Evolutionary conservation across 2,888 invertebrate genomes (phyloP).

Genomic region (Lithophane semibrunnea): DNA sequence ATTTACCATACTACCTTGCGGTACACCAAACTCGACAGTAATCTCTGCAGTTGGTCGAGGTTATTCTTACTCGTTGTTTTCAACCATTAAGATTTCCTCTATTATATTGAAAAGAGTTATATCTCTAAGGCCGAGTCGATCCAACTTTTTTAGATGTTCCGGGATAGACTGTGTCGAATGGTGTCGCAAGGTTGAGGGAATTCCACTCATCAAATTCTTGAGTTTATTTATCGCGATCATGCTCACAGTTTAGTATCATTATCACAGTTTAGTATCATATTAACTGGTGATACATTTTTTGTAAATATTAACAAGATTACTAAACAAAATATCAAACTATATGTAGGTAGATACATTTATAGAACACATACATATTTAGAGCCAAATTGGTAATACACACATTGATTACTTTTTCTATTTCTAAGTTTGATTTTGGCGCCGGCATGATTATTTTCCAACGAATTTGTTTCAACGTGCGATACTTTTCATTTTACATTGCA

Average conservation of each 20-base stretch:
- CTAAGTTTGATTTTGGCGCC: too few relatives aligned
- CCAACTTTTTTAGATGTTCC: not conserved
- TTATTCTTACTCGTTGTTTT: constrained; percentile 1
- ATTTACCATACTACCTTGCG: constrained; percentile 13
- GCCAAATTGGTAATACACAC: too few relatives aligned
- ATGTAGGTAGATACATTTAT: not conserved
- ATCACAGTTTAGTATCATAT: not conserved
- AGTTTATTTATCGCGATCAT: not conserved
- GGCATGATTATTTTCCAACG: too few relatives aligned
- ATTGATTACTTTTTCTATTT: too few relatives aligned
- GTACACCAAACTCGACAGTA: not conserved
- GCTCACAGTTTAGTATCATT: not conserved
- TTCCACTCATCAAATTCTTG: not conserved
- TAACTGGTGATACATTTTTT: not conserved
- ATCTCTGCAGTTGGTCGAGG: not conserved
- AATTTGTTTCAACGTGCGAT: too few relatives aligned
- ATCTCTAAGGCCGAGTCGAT: not conserved
- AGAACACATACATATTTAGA: not conserved
- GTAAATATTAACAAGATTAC: not conserved
- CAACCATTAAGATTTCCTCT: not conserved
- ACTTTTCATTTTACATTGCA: too few relatives aligned
- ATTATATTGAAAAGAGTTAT: not conserved
- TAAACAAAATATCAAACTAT: not conserved
- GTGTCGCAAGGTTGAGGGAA: not conserved
- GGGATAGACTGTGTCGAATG: not conserved